Conservation (phyloP, 2,888 invertebrate species). For the Mesorhabditis belari region DNA sequence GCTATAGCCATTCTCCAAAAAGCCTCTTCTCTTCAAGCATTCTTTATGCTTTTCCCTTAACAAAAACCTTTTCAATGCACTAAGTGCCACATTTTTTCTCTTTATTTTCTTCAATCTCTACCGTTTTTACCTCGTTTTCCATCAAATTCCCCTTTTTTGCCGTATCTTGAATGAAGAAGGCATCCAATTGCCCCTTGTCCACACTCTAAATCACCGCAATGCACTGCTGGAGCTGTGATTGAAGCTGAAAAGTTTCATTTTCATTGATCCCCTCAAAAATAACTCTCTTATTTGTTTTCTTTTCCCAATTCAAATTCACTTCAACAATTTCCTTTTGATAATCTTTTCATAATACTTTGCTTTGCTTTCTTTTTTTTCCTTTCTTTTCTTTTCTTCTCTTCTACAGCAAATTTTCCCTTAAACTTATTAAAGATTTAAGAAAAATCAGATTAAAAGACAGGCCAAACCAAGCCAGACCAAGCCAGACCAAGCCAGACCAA, state of each 20-base stretch:
- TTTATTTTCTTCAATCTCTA: slow-evolving; percentile 1
- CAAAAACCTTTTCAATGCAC: neutral
- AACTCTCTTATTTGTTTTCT: neutral
- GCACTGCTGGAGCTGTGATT: slow-evolving; percentile 16
- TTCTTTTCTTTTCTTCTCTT: too few species aligned
- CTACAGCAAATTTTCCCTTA: too few species aligned
- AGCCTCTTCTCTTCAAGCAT: too few species aligned
- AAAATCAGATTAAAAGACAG: too few species aligned
- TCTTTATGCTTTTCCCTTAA: too few species aligned
- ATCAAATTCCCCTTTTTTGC: slow-evolving; percentile 19
- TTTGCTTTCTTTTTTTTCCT: too few species aligned
- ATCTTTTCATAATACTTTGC: too few species aligned
- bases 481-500: too few species aligned
- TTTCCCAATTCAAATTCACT: neutral
- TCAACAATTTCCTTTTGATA: too few species aligned
- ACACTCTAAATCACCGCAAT: slow-evolving; percentile 19
- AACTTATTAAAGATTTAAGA: too few species aligned
- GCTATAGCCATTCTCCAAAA: too few species aligned
- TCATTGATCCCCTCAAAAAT: neutral
- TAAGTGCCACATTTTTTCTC: neutral
- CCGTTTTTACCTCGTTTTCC: neutral
- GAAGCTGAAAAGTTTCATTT: slow-evolving; percentile 12
- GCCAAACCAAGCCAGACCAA: too few species aligned
- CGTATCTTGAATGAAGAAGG: slow-evolving; percentile 12
- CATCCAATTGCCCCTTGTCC: slow-evolving; percentile 28